These are phyloP conservation scores for Drosophila basisetae DNA, from an alignment of 2,888 invertebrate genomes.

Conservation along the genomic window DNA sequence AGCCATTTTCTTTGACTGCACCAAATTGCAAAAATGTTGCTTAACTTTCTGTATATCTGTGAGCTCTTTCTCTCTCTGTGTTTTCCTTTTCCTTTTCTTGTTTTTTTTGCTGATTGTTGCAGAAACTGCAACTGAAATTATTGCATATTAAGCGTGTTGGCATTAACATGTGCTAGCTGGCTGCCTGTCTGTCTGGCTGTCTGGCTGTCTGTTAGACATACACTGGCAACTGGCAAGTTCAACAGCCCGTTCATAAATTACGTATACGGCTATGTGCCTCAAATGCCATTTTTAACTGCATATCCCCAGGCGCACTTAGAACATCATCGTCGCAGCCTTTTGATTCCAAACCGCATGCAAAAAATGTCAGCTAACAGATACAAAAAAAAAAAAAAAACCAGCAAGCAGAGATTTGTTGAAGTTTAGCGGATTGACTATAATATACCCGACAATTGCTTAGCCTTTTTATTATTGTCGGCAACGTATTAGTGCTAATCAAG, in stretches of 20 bases:
- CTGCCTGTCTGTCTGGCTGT: neutral
- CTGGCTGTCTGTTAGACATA: neutral
- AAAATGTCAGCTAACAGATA: conserved; percentile 25
- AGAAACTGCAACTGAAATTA: conserved; percentile 67
- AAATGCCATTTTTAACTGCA: conserved; percentile 72
- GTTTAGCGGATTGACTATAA: neutral
- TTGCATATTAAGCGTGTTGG: conserved; percentile 56
- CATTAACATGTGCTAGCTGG: conserved; percentile 51
- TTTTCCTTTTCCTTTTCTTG: neutral
- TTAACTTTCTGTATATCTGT: neutral
- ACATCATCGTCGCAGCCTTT: conserved; percentile 43
- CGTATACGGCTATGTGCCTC: conserved; percentile 48
- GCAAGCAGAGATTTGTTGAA: conserved; percentile 3
- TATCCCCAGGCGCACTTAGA: conserved; percentile 70
- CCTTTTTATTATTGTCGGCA: neutral
- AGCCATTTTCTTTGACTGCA: conserved; percentile 20
- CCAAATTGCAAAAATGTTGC: conserved; percentile 21
- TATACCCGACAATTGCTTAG: conserved; percentile 9
- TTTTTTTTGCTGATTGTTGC: conserved; percentile 49
- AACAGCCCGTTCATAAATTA: conserved; percentile 51
- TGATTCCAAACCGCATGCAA: conserved; percentile 43
- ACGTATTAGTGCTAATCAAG: neutral
- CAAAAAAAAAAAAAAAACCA: conserved; percentile 10
- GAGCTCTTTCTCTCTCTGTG: too few species aligned
- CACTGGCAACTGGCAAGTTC: conserved; percentile 29